Evolutionary conservation across 2,888 invertebrate species (phyloP), one percentile per base, ranked within the genome.

Genomic region (Siphonodentalium dalli): DNA sequence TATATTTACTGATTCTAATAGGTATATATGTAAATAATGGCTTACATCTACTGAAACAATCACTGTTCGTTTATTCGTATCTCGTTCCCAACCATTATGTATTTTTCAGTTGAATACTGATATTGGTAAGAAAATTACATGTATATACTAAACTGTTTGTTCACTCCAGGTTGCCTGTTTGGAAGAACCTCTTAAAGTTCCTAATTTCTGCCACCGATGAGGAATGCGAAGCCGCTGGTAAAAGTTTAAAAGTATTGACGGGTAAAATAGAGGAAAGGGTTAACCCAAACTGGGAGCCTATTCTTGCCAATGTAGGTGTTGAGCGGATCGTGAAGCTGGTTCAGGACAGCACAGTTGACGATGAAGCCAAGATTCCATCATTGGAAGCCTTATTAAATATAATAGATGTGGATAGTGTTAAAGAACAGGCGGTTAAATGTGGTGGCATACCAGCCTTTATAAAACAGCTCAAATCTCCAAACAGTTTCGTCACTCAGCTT

Each of bases 291-390:
- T 79, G 79, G 78, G 65, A 72, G 40, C 38, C 56, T 2, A 60
- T 72, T 23, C 72, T 63, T 39, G 68, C 69, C 18, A 71, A 70
- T 56, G 75, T 71, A 7, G 68, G 74, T 11, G 65, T 79, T 13
- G 73, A 74, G 11, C 65, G 67, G 0, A 63, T 78, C n/a, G 63
- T 75, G n/a, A 72, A 72, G 45, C n/a, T n/a, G n/a, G 75, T 79
- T 11, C 70, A 71, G 38, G 74, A 74, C 56, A 63, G 68, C 29
- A 47, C 59, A 11, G 15, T 75, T 1, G 59, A 60, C 39, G 75
- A 77, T 46, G 67, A 70, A 13, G 70, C 74, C 18, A 77, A 76
- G 60, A 65, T 72, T 6, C 74, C 75, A 23, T 65, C 71, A 3
- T 63, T 79, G 26, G 69, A 72, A 33, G 58, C 71, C 3, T 60